phyloP scores from a whole-genome alignment of 2,797 vertebrate genomes.

The Thamnophis elegans region DNA sequence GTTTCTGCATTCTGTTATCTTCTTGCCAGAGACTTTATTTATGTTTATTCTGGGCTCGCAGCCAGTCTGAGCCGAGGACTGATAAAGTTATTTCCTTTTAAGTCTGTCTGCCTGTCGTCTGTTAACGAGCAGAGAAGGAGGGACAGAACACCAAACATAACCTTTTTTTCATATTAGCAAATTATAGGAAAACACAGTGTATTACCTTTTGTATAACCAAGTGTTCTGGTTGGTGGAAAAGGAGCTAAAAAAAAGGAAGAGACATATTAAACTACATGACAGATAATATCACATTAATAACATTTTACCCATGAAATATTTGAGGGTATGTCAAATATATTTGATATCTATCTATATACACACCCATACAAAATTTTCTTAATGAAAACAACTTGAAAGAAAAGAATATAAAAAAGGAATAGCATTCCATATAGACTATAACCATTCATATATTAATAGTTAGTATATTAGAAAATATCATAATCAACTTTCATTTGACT shows the following conservation, averaged over 20 bases:
- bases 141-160: no score
- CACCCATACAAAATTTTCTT: background rate
- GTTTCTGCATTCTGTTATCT: no score
- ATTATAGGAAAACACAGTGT: background rate
- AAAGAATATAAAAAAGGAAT: background rate
- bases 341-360: background rate
- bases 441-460: background rate
- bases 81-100: no score
- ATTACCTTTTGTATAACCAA: background rate
- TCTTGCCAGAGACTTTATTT: no score
- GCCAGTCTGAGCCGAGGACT: no score
- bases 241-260: background rate
- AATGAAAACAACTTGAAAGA: background rate
- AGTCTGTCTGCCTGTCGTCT: no score
- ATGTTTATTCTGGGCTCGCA: no score
- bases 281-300: no score
- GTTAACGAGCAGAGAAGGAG: no score
- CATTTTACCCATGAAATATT: background rate
- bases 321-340: background rate
- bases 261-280: no score
- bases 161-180: background rate
- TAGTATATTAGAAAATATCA: background rate
- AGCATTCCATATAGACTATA: background rate
- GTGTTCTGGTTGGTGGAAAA: accelerated
- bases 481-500: background rate